Base-by-base conservation (phyloP, 2,113 vertebrate species). In the Budorcas taxicolor region DNA sequence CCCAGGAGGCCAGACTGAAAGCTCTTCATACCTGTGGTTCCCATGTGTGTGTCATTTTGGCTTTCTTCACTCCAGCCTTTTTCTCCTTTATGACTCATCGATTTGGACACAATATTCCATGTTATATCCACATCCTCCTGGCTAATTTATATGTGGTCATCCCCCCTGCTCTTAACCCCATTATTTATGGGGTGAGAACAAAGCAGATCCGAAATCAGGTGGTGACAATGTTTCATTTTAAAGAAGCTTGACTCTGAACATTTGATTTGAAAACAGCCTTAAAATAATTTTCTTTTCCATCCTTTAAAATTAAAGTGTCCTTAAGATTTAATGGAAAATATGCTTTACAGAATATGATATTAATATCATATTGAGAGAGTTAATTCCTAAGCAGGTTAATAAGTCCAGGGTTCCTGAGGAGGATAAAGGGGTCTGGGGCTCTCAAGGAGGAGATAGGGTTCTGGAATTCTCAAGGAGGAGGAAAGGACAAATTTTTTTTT, bases 1-100 rank as follows among this genome's bases (percentile, higher is more conserved):
- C 96, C n/a, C 6, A 53, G 23, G 33, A 96, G 0, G 97, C 97
- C 31, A 76, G 23, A 1, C 57, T 13, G 52, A 98, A 98, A 93
- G 91, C 98, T 19, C 40, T 98, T 2, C 62, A 40, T 88, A 97
- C 98, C 47, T 97, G 97, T 0, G 25, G 84, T 78, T 97, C 97
- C 0, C 97, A 97, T 0, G 0, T 95, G 58, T 96, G 91, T 0
- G 90, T 97, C 15, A 87, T 95, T 1, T 16, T 94, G 1, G 71
- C 62, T 15, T 97, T 97, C 92, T 97, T 91, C 0, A 0, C 16
- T 0, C 97, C 94, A 0, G 91, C 87, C 0, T 85, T 95, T 0
- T 96, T 97, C 94, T 58, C 95, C 0, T 92, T 97, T 0, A 17
- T 98, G 0, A 90, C 50, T 0, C 97, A 97, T 40, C 2, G 74